These are phyloP conservation scores for Mythimna vitellina DNA, from an alignment of 2,888 invertebrate genomes.

Conservation along the genomic window DNA sequence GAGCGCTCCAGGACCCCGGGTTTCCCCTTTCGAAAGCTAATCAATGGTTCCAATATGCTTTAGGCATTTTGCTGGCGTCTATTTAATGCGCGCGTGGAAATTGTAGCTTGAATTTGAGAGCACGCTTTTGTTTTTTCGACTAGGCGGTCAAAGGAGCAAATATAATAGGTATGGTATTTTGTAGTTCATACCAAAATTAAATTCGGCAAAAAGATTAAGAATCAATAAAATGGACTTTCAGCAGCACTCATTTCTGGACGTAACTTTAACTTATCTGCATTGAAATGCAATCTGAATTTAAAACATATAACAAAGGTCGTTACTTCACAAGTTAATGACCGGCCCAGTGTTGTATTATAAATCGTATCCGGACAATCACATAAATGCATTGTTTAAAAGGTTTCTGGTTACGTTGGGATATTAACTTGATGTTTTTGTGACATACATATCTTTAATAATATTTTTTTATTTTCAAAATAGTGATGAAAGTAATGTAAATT, in stretches of 20 bases:
- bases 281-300: conserved; percentile 21
- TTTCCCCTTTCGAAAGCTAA: too few species aligned
- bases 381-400: conserved; percentile 36
- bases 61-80: too few species aligned
- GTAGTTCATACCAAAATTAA: too few species aligned
- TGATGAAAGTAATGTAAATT: too few species aligned
- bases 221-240: background rate
- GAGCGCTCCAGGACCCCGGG: too few species aligned
- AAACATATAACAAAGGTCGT: conserved; percentile 21
- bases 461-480: too few species aligned
- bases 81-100: too few species aligned
- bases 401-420: conserved; percentile 8
- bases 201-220: background rate
- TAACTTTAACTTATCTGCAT: background rate
- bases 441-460: background rate
- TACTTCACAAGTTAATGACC: conserved; percentile 44
- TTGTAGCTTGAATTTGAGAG: too few species aligned
- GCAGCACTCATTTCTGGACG: background rate
- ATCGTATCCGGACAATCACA: conserved; percentile 31
- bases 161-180: too few species aligned
- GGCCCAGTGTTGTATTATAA: conserved; percentile 44
- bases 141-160: too few species aligned
- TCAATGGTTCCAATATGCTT: too few species aligned
- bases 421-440: background rate
- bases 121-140: too few species aligned